Evolutionary conservation across 2,888 invertebrate genomes (phyloP), one percentile per base, ranked within the genome.

Genomic region (Volucella inflata): DNA sequence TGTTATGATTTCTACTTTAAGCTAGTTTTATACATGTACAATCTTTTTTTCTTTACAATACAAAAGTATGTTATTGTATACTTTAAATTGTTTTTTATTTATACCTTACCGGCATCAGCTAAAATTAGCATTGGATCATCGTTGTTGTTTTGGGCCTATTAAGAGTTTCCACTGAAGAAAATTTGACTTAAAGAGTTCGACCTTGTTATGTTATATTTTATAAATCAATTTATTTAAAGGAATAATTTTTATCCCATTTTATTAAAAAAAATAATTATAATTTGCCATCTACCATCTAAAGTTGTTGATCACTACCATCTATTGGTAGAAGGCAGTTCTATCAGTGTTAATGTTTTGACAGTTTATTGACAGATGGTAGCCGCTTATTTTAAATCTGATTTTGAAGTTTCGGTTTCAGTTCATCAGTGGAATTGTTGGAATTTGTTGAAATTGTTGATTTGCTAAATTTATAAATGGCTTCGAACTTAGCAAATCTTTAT

Each of bases 401-500:
- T 70, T 50, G 57, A 64, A 59, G 50, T 65, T 81, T 53, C 8
- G 14, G 17, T 46, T 55, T 38, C 55, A 9, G 1, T 9, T 36
- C n/a, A 9, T 2, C 10, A n/a, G 40, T 30, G 4, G 4, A 11
- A 9, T 36, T 51, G n/a, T 42, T 30, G 1, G 2, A 2, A 3
- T 50, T 44, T 30, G 16, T n/a, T 55, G 0, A 46, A 12, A 21
- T 42, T 6, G 11, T 67, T 44, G 16, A 17, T n/a, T 12, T 46
- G 8, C 14, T 40, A 2, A 21, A 16, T 40, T 51, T 38, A 50
- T 55, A 44, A 42, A 91, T 90, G 90, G 87, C 88, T 40, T 83
- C 88, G 1, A 90, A 89, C 88, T 88, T 91, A 17, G 90, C 91
- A 6, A 91, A 92, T 87, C 76, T 91, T 17, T 92, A 91, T 59